These are phyloP conservation scores for Hypolimnas misippus DNA, from an alignment of 2,888 invertebrate genomes.

Conservation along the genomic window DNA sequence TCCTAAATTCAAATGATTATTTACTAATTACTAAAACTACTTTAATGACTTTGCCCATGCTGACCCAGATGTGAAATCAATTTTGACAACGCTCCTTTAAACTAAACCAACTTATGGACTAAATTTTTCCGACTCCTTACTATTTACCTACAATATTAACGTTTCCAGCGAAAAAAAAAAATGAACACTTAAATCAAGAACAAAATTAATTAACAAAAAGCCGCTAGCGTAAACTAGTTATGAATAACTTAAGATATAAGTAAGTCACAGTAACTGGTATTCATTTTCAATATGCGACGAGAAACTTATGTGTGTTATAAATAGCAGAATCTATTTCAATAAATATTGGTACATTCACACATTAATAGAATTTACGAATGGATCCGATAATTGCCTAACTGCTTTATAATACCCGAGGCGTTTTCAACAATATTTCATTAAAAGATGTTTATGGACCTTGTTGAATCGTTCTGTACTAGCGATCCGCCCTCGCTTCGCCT, in stretches of 20 bases:
- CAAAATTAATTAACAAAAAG: background rate
- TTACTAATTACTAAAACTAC: too few species aligned
- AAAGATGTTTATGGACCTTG: constrained; percentile 29
- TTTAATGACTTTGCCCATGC: too few species aligned
- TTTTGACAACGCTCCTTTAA: too few species aligned
- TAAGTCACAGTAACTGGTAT: constrained; percentile 9
- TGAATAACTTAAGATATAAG: constrained; percentile 2
- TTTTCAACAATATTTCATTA: constrained; percentile 37
- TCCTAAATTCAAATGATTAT: too few species aligned
- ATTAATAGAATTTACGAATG: constrained; percentile 38
- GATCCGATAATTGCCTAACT: constrained; percentile 37
- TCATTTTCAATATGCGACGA: background rate
- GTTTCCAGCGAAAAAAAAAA: too few species aligned
- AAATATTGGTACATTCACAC: constrained; percentile 31
- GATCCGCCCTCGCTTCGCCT: constrained; percentile 3
- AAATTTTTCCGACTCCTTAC: too few species aligned
- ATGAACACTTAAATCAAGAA: background rate
- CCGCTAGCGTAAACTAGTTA: background rate
- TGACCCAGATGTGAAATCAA: too few species aligned
- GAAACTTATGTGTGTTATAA: constrained; percentile 7
- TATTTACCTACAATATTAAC: too few species aligned
- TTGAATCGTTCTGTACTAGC: constrained; percentile 27
- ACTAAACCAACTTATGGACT: too few species aligned
- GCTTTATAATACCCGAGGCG: constrained; percentile 31
- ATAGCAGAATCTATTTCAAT: constrained; percentile 17